A percentile compares a stretch with the other conserved stretches of the same genome.
These are phyloP conservation scores for Magallana angulata DNA, from an alignment of 1,140 invertebrate genomes.

Conservation along the genomic window DNA sequence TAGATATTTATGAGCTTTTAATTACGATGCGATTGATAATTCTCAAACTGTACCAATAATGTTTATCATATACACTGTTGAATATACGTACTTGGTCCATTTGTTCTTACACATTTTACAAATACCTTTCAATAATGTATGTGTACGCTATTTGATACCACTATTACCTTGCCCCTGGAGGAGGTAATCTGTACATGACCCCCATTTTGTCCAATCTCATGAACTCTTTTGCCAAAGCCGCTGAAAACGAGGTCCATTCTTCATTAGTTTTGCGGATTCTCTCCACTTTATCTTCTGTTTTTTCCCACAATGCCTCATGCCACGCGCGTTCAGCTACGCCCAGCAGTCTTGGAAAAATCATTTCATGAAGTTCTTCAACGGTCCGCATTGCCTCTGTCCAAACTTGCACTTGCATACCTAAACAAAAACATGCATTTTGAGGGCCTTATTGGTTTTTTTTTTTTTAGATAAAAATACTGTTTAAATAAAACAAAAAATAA, in stretches of 20 bases:
- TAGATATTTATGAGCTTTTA: too few relatives aligned
- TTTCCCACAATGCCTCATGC: slow-evolving; percentile 72
- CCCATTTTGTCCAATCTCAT: slow-evolving; percentile 62
- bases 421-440: background rate
- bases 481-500: too few relatives aligned
- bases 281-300: slow-evolving; percentile 17
- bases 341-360: slow-evolving; percentile 72
- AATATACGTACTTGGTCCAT: too few relatives aligned
- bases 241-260: slow-evolving; percentile 68
- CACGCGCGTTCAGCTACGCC: slow-evolving; percentile 74
- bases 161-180: slow-evolving; percentile 67
- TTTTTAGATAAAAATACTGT: too few relatives aligned
- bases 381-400: slow-evolving; percentile 72
- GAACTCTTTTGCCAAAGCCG: slow-evolving; percentile 66
- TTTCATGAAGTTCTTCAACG: slow-evolving; percentile 64
- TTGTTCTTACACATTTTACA: too few relatives aligned
- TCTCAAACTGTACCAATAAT: too few relatives aligned
- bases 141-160: too few relatives aligned
- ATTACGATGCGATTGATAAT: too few relatives aligned
- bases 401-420: slow-evolving; percentile 72
- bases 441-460: too few relatives aligned
- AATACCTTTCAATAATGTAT: too few relatives aligned
- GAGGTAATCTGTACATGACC: slow-evolving; percentile 65
- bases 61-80: too few relatives aligned
- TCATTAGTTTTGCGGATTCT: slow-evolving; percentile 9